Conservation (phyloP, 1,140 invertebrate genomes). For the Ips nitidus region DNA sequence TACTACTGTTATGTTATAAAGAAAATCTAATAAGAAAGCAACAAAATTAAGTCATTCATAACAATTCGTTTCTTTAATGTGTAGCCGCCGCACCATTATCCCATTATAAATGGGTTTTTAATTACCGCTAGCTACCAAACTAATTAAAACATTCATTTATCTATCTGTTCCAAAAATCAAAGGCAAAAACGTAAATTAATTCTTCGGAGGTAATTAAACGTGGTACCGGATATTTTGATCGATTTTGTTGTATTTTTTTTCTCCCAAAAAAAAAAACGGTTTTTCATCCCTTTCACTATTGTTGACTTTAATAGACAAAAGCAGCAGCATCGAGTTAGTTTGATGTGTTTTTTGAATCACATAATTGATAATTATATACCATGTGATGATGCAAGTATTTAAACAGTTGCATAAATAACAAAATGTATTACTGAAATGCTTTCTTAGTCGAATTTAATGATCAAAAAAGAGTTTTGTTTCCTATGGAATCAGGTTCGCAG, state of each 20-base stretch:
- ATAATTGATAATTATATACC: too few species aligned
- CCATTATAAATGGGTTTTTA: slow-evolving; percentile 30
- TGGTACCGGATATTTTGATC: slow-evolving; percentile 12
- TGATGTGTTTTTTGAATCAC: too few species aligned
- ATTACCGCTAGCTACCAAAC: slow-evolving; percentile 24
- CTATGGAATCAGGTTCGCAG: too few species aligned
- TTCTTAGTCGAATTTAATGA: too few species aligned
- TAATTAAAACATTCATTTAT: slow-evolving; percentile 32
- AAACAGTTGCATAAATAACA: too few species aligned
- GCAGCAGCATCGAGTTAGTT: too few species aligned
- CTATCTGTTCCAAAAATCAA: slow-evolving; percentile 20
- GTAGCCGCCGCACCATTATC: slow-evolving; percentile 19
- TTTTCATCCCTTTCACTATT: not conserved
- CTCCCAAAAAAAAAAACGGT: not conserved
- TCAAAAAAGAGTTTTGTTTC: too few species aligned
- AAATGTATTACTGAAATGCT: too few species aligned
- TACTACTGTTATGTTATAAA: too few species aligned
- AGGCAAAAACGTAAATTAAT: slow-evolving; percentile 29
- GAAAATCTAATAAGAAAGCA: slow-evolving; percentile 1
- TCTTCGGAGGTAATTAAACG: slow-evolving; percentile 8
- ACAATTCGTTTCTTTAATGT: slow-evolving; percentile 13
- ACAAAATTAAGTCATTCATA: slow-evolving; percentile 24
- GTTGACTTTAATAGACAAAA: too few species aligned
- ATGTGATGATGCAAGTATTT: too few species aligned
- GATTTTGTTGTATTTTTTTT: not conserved